Evolutionary conservation across 1,140 invertebrate species (phyloP), one percentile per base, ranked within the genome.

Genomic region (Babylonia areolata): DNA sequence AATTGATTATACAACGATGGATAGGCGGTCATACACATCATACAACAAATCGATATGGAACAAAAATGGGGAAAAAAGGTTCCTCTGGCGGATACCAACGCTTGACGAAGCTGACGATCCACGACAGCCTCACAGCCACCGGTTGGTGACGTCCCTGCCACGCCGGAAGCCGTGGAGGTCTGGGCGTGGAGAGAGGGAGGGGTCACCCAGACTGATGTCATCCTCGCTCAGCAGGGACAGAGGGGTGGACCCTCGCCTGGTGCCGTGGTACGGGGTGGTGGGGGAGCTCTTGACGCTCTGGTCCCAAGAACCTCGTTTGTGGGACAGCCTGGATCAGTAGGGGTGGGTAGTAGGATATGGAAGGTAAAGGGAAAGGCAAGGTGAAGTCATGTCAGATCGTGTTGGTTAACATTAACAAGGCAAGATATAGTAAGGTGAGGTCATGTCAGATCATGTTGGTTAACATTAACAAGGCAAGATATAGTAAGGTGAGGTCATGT

Each of bases 151-250:
- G 39, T 84, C 82, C 69, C 31, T 71, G 23, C 1, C 23, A 0
- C 64, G 82, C 12, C 82, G 64, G 64, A 73, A 69, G 82, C 39
- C 69, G 82, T 84, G 73, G 20, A 37, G 71, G 40, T 73, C 82
- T 15, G 64, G 40, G 39, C 82, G 82, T 23, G 80, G 42, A 33
- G 28, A 2, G 11, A 37, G 23, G 15, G 37, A n/a, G 37, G 33
- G 1, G 15, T 84, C 64, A 33, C 64, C 3, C n/a, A 84, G 46
- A 28, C 58, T 84, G 35, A 71, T 1, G 64, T 84, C 81, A 39
- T 84, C 82, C 69, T 84, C 69, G 0, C 81, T 28, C 28, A 84
- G 39, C 64, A 73, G 1, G 23, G 81, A 84, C 58, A 84, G 64
- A 1, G 82, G 82, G 5, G 64, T 84, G 54, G 64, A 75, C 64